A percentile compares a stretch with the other conserved stretches of the same genome.
These are phyloP conservation scores for Sialia sialis DNA, from an alignment of 2,113 vertebrate species.

Conservation along the genomic window DNA sequence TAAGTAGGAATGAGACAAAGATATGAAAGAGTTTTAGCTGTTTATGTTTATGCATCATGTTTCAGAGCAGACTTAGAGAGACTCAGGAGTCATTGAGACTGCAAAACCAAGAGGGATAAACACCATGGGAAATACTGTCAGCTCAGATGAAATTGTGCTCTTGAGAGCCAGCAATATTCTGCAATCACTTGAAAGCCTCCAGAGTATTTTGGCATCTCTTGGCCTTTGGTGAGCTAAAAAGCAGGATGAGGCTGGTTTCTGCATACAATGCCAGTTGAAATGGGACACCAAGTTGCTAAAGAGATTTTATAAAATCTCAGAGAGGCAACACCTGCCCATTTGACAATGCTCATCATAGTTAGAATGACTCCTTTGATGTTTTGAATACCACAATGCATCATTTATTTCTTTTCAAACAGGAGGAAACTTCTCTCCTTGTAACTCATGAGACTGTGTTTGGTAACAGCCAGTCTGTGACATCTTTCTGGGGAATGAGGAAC, in stretches of 20 bases:
- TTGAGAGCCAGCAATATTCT: neutral
- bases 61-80: neutral
- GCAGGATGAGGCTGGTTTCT: neutral
- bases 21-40: neutral
- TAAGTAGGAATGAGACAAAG: neutral
- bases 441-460: neutral
- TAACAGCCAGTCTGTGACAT: neutral
- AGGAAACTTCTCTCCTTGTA: neutral
- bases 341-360: neutral
- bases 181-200: neutral
- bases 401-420: neutral
- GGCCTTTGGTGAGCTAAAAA: neutral
- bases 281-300: neutral
- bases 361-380: neutral
- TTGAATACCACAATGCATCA: neutral
- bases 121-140: neutral
- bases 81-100: neutral
- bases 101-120: neutral
- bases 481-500: neutral
- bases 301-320: neutral
- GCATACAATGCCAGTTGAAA: neutral
- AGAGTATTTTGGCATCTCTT: neutral
- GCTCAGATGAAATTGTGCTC: neutral
- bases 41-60: neutral
- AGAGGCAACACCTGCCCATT: neutral